phyloP scores from a whole-genome alignment of 1,140 invertebrate species.

The Temnothorax nylanderi region DNA sequence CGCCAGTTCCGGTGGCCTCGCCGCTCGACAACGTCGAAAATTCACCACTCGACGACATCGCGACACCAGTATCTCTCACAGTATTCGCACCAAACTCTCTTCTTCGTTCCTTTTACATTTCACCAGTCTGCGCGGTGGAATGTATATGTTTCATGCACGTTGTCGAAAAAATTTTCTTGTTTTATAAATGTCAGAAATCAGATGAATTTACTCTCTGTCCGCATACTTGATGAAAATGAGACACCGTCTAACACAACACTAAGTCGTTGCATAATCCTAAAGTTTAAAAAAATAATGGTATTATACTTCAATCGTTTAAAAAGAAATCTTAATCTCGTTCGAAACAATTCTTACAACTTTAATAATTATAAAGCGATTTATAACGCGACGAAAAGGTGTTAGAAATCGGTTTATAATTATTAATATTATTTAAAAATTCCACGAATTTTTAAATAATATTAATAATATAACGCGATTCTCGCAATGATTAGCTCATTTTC shows the following conservation, averaged over 20 bases:
- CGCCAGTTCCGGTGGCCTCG: slow-evolving; percentile 81
- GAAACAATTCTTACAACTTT: background rate
- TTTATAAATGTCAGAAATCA: background rate
- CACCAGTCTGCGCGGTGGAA: background rate
- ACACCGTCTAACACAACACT: no score
- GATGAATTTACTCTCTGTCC: background rate
- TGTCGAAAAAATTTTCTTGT: background rate
- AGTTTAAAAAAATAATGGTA: background rate
- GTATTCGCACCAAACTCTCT: background rate
- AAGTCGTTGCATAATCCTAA: background rate
- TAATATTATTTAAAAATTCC: no score
- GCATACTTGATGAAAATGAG: background rate
- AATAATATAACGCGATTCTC: background rate
- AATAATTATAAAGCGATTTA: background rate
- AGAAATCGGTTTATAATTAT: no score
- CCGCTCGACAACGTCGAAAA: slow-evolving; percentile 82
- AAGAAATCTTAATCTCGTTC: background rate
- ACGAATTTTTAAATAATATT: no score
- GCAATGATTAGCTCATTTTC: slow-evolving; percentile 30
- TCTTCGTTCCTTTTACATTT: slow-evolving; percentile 1
- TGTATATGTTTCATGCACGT: background rate
- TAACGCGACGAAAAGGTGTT: background rate
- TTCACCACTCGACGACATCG: slow-evolving; percentile 82
- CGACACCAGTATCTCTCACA: slow-evolving; percentile 41
- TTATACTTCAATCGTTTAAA: background rate